Base-by-base conservation (phyloP, 2,797 vertebrate genomes). In the Peromyscus eremicus region DNA sequence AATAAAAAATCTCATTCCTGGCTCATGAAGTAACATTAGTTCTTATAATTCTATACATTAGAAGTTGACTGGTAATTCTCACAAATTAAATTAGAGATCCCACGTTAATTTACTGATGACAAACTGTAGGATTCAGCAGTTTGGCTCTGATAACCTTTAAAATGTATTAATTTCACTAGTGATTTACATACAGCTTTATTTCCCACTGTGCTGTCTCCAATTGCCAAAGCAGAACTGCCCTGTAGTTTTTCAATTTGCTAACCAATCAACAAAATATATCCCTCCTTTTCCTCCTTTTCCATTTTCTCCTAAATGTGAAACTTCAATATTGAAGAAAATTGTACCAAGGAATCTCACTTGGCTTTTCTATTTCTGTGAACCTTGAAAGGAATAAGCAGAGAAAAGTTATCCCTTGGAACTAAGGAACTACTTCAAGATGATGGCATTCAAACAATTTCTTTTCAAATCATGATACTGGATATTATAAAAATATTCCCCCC, bases 11-110 rank as follows among this genome's bases (percentile, higher is more conserved):
- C 94, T 96, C 76, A 96, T 93, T 95, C 95, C 80, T 71, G 77
- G 21, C 52, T 97, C 83, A 92, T 77, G 96, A 92, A 97, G 46
- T 23, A 81, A 49, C 79, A 88, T 95, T 81, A 70, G 55, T 95
- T 94, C 75, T 96, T 94, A 89, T 94, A 96, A 96, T 96, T 95
- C 93, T 40, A 71, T 97, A 95, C 66, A 81, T 96, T 96, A 75
- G 49, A 95, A 92, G 82, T 90, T 66, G 84, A 95, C 76, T 79
- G 89, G 86, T 95, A 95, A 97, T 89, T 96, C 23, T 25, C 96
- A 97, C 97, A 98, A 98, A 98, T 98, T 97, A 98, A 98, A 98
- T 98, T 94, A 98, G 98, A 92, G 91, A 97, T 96, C 92, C 89
- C 94, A 93, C 95, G 96, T 97, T 97, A 97, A 98, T 98, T 98